Base-by-base conservation (phyloP, 2,888 invertebrate genomes). In the Standfussiana lucernea region DNA sequence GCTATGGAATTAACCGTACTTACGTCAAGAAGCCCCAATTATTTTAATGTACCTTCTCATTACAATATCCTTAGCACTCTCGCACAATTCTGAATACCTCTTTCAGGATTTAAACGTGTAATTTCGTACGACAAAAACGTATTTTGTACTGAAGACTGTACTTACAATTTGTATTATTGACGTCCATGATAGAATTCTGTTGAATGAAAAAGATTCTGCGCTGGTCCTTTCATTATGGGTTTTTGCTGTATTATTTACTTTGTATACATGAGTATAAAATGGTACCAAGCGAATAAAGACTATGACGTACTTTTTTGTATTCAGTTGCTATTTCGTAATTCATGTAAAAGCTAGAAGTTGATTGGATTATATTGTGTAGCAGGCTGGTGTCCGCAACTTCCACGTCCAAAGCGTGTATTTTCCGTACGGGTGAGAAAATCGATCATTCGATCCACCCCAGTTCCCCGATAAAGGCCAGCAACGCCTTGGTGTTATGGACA, bases 31-130 rank as follows among this genome's bases (percentile, higher is more conserved):
- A 79, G 61, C 75, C 56, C 79, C 84, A 86, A 88, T 86, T 86
- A 86, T 86, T 86, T 77, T 86, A 86, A 86, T 86, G 81, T 86
- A 65, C 83, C 76, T 62, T 71, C 80, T 82, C 69, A 75, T 86
- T 80, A 83, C 72, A 72, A 81, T 86, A 88, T 86, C 83, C 80
- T 78, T 78, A 83, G 83, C 45, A 67, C 70, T 75, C 56, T 68
- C 68, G 66, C 71, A 73, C 53, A 72, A 61, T 32, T 66, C 59
- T 65, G 64, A 72, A 66, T 50, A 70, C 75, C 65, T 64, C 72
- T 82, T 83, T 83, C 65, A 83, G 65, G 53, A 72, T 71, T 83
- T 67, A 66, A 80, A 65, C 40, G 61, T 62, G 75, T 78, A 80
- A 83, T 83, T 88, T 85, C 69, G 69, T 68, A 47, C 69, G 42